Base-by-base conservation (phyloP, 1,140 invertebrate genomes). In the Neodiprion pinetum region DNA sequence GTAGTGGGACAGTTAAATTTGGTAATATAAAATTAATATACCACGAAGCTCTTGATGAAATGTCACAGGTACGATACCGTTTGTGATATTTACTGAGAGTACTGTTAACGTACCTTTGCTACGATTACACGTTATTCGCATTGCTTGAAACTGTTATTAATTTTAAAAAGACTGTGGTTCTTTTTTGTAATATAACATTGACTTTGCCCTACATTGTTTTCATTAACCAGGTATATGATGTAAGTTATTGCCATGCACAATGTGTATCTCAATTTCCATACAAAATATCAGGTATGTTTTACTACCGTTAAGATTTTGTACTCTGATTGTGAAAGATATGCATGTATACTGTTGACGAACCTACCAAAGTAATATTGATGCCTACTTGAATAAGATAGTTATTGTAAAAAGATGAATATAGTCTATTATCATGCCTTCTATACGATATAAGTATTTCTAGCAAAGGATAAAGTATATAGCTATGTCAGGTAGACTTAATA, bases 301-400 rank as follows among this genome's bases (percentile, higher is more conserved):
- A 40, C 28, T 40, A 40, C 2, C 28, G 28, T 40, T 40, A 40
- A 40, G 28, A 40, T 4, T 40, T 40, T 40, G 28, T 40, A 40
- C 28, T 1, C 28, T 40, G 2, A 40, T 40, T 40, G 28, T 40
- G 28, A 40, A 40, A 40, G 5, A 40, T 5, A 40, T 40, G 28
- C 5, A 40, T 40, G 28, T 40, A 40, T 40, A 40, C 53, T 61
- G n/a, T 61, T 0, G n/a, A 61, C n/a, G n/a, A 9, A 61, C 53
- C 53, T 61, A 61, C 53, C 53, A 61, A 17, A 61, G 14, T 49
- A 21, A 47, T 79, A 72, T 78, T 80, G 50, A 77, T 79, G 71
- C 75, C 49, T 71, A 40, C 67, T 17, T 61, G 28, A 48, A 4
- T 28, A 28, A 48, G 10, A 48, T 74, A 40, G 28, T 14, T 14